Evolutionary conservation across 2,888 invertebrate genomes (phyloP).

Genomic region (Smittia sp.): DNA sequence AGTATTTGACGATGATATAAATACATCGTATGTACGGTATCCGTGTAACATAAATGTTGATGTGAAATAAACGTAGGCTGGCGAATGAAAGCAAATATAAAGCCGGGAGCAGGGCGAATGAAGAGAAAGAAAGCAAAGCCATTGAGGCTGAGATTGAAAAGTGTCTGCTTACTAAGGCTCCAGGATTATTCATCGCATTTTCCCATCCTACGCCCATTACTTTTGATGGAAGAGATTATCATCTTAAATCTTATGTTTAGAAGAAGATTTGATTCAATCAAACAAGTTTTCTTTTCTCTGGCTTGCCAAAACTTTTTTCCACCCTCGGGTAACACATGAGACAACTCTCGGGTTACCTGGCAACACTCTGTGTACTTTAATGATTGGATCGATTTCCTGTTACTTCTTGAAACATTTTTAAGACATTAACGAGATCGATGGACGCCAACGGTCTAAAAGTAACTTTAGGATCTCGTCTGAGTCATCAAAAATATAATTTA

Average conservation of each 20-base stretch:
- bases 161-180: conserved; percentile 2
- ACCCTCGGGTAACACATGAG: no score
- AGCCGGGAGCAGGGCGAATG: background rate
- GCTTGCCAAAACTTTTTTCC: no score
- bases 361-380: background rate
- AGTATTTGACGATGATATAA: conserved; percentile 25
- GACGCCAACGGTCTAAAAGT: no score
- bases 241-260: conserved; percentile 35
- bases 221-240: conserved; percentile 37
- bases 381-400: background rate
- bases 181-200: conserved; percentile 18
- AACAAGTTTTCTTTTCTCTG: conserved; percentile 6
- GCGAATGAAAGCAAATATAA: background rate
- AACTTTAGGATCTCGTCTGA: no score
- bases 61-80: background rate
- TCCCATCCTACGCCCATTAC: conserved; percentile 17
- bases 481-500: no score
- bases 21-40: conserved; percentile 20
- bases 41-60: conserved; percentile 19
- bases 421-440: no score
- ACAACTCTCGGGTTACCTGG: no score
- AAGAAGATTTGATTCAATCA: conserved; percentile 39
- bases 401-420: no score
- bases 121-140: background rate
- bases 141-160: conserved; percentile 16